Conservation (phyloP, 2,888 invertebrate species). For the Drosophila stalkeri region DNA sequence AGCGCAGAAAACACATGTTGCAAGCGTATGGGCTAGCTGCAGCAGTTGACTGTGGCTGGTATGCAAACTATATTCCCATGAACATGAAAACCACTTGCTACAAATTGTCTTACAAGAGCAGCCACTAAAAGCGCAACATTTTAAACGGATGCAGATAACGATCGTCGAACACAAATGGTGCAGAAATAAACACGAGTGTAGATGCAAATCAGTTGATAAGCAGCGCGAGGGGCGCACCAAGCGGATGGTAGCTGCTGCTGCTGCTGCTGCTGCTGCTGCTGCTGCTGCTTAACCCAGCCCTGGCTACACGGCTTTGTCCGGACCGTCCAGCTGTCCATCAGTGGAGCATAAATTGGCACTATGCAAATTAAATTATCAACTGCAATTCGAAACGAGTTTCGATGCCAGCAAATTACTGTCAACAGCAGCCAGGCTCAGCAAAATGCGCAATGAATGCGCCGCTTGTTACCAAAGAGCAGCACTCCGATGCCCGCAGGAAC, state of each 20-base stretch:
- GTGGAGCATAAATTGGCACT: slow-evolving; percentile 81
- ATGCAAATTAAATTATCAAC: slow-evolving; percentile 83
- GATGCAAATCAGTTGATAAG: slow-evolving; percentile 81
- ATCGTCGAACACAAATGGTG: slow-evolving; percentile 83
- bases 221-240: slow-evolving; percentile 33
- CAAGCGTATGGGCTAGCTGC: not conserved
- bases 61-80: slow-evolving; percentile 79
- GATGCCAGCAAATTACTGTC: slow-evolving; percentile 80
- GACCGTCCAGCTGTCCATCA: slow-evolving; percentile 68
- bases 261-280: not conserved
- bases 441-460: slow-evolving; percentile 74
- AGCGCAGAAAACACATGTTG: slow-evolving; percentile 54
- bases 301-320: slow-evolving; percentile 38
- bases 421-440: slow-evolving; percentile 56
- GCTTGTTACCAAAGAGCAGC: slow-evolving; percentile 60
- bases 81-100: slow-evolving; percentile 80
- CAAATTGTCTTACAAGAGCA: slow-evolving; percentile 79
- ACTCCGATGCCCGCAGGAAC: slow-evolving; percentile 12
- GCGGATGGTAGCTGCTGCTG: slow-evolving; percentile 18
- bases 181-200: slow-evolving; percentile 84
- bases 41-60: slow-evolving; percentile 29
- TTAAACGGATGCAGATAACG: slow-evolving; percentile 83
- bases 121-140: slow-evolving; percentile 62
- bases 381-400: slow-evolving; percentile 73
- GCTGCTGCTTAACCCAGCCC: slow-evolving; percentile 59